Evolutionary conservation across 2,797 vertebrate species (phyloP).

Genomic region (Hipposideros larvatus): DNA sequence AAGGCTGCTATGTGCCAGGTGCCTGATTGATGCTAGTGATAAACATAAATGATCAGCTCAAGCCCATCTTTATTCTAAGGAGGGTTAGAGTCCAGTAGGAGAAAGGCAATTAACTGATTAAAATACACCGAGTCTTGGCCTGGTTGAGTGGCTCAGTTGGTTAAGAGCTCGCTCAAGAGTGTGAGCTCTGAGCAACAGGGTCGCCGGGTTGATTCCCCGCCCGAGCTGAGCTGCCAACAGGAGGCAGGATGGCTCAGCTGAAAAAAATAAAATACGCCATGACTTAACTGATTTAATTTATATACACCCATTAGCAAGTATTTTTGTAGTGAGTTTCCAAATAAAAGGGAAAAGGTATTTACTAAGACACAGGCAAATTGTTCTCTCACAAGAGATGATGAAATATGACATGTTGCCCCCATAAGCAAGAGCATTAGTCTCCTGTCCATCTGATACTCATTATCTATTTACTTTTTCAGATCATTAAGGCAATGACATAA

Average conservation of each 20-base stretch:
- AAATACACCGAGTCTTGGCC: too few relatives aligned
- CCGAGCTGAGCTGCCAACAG: too few relatives aligned
- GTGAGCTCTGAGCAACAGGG: too few relatives aligned
- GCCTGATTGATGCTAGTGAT: not conserved
- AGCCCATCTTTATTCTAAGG: not conserved
- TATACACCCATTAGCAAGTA: not conserved
- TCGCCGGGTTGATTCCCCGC: too few relatives aligned
- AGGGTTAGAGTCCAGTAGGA: not conserved
- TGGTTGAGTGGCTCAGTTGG: too few relatives aligned
- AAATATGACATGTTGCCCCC: not conserved
- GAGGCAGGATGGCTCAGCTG: too few relatives aligned
- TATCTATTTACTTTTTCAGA: not conserved
- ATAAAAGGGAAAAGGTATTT: not conserved
- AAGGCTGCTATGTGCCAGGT: not conserved
- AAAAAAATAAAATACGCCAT: too few relatives aligned
- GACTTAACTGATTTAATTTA: not conserved
- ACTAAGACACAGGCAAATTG: not conserved
- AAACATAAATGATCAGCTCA: not conserved
- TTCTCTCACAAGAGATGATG: not conserved
- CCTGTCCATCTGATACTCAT: not conserved
- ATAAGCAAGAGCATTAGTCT: not conserved
- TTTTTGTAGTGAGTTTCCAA: not conserved
- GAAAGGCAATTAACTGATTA: not conserved
- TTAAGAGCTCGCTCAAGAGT: too few relatives aligned
- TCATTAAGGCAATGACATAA: not conserved